Conservation (phyloP, 2,888 invertebrate species). For the Vesta saturnalis region DNA sequence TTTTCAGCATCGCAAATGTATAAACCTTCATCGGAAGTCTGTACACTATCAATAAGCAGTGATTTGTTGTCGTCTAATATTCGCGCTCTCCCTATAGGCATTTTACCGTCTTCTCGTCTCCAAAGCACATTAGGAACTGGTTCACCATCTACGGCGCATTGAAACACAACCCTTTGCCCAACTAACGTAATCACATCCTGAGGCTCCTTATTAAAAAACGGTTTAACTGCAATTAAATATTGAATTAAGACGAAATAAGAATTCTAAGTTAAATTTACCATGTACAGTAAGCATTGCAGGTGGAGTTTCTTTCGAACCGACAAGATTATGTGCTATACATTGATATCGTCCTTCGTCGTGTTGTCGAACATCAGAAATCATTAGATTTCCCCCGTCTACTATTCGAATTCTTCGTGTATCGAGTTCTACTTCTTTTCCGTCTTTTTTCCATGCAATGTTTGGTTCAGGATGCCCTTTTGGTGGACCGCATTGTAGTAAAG, state of each 20-base stretch:
- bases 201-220: slow-evolving; percentile 88
- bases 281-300: slow-evolving; percentile 87
- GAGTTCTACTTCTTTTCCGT: slow-evolving; percentile 65
- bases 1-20: slow-evolving; percentile 94
- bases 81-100: slow-evolving; percentile 81
- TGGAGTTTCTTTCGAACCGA: slow-evolving; percentile 85
- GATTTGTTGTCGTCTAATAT: slow-evolving; percentile 82
- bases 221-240: slow-evolving; percentile 83
- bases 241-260: too few relatives aligned
- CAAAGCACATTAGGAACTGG: slow-evolving; percentile 89
- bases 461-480: slow-evolving; percentile 97
- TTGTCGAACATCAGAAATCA: slow-evolving; percentile 89
- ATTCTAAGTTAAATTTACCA: slow-evolving; percentile 66
- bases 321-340: slow-evolving; percentile 91
- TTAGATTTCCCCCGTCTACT: slow-evolving; percentile 89
- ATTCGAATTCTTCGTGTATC: slow-evolving; percentile 66
- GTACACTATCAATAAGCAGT: slow-evolving; percentile 83
- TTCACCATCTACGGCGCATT: slow-evolving; percentile 91
- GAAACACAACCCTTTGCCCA: slow-evolving; percentile 87
- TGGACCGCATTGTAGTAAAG: slow-evolving; percentile 90
- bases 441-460: slow-evolving; percentile 89
- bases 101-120: slow-evolving; percentile 87
- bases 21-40: slow-evolving; percentile 84
- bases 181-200: slow-evolving; percentile 86
- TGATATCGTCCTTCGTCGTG: slow-evolving; percentile 92